Percentiles rank a stretch among this genome's conserved stretches.
phyloP scores from a whole-genome alignment of 2,113 vertebrate species.

The Microtus montanus region DNA sequence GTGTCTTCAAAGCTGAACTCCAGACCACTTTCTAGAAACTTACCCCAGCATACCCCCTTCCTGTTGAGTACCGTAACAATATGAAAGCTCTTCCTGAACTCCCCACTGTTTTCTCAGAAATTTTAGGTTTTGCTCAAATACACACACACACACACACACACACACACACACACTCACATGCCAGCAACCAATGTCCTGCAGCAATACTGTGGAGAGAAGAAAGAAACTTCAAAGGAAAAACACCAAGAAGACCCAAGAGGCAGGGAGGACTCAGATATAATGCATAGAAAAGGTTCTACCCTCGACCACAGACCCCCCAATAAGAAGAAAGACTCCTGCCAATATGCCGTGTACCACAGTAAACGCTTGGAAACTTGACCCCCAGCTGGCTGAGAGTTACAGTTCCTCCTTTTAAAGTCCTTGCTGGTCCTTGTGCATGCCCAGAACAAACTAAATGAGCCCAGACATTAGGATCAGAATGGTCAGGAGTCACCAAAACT shows the following conservation, averaged over 20 bases:
- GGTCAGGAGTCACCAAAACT: background rate
- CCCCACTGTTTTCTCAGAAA: conserved; percentile 33
- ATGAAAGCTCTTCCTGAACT: background rate
- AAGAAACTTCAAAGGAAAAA: background rate
- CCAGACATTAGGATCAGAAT: background rate
- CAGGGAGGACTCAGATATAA: background rate
- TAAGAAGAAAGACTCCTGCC: background rate
- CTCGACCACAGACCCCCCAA: conserved; percentile 1
- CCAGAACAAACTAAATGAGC: background rate
- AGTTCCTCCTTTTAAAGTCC: background rate
- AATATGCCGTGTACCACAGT: conserved; percentile 9
- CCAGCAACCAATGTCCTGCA: conserved; percentile 6
- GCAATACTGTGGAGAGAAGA: background rate
- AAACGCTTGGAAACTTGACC: conserved; percentile 7
- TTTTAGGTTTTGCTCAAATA: conserved; percentile 33
- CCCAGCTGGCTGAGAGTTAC: background rate
- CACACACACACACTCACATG: background rate
- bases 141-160: background rate
- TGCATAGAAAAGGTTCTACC: background rate
- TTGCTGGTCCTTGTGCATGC: background rate
- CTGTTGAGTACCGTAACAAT: background rate
- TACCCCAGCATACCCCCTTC: background rate
- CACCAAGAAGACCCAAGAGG: background rate
- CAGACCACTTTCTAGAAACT: background rate
- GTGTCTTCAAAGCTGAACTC: background rate